These are phyloP conservation scores for Diadumene lineata DNA, from an alignment of 92 coral and sea anemone genomes.

Conservation along the genomic window DNA sequence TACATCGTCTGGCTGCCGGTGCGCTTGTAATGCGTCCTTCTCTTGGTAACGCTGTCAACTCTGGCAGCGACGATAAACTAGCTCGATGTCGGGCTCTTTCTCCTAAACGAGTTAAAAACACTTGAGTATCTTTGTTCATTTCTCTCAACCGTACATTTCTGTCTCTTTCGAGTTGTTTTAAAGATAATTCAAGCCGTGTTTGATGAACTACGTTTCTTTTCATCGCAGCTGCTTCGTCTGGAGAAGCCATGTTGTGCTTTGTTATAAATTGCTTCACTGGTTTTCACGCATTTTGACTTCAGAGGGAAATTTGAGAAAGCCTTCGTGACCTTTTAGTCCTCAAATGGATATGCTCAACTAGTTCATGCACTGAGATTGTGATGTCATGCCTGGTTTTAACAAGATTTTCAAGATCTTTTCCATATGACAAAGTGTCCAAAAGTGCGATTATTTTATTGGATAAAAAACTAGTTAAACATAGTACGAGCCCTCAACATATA, in stretches of 20 bases:
- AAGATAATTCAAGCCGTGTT: conserved; percentile 66
- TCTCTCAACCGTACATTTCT: conserved; percentile 64
- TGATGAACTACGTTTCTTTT: conserved; percentile 80
- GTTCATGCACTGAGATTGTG: background rate
- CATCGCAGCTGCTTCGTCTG: conserved; percentile 80
- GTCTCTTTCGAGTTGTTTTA: conserved; percentile 77
- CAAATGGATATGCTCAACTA: background rate
- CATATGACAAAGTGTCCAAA: too few species aligned
- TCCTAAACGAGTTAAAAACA: conserved; percentile 59
- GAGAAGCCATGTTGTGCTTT: conserved; percentile 46
- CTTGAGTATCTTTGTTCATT: conserved; percentile 74
- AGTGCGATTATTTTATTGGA: too few species aligned
- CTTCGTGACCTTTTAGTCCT: background rate
- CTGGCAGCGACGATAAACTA: conserved; percentile 33
- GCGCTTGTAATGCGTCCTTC: conserved; percentile 16
- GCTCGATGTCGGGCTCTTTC: conserved; percentile 49
- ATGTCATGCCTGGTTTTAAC: background rate
- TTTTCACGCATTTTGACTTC: background rate
- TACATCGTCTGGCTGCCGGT: background rate
- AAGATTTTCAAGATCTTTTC: too few species aligned
- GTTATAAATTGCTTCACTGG: too few species aligned
- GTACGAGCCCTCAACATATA: too few species aligned
- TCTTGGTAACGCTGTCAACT: background rate
- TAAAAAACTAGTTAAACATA: too few species aligned
- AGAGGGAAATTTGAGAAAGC: background rate